Base-by-base conservation (phyloP, 2,888 invertebrate genomes). In the Drosophila merina region DNA sequence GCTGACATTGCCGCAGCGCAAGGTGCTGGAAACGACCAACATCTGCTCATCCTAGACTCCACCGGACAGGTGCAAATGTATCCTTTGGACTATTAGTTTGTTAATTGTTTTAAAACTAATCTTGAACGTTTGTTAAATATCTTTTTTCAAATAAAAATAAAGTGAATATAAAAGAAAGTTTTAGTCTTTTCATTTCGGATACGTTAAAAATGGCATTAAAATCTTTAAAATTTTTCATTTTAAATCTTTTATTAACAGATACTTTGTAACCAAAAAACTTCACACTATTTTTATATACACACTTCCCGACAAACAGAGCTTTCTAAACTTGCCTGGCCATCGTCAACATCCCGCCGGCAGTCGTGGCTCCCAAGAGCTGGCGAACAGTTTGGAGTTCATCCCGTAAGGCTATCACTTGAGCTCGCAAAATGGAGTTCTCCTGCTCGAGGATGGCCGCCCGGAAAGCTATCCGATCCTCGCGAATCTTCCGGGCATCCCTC, bases 391-490 rank as follows among this genome's bases (percentile, higher is more conserved):
- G 90, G 52, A 91, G 12, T 88, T 97, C 97, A 89, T 97, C 97
- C 1, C 96, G 92, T 1, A 97, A 90, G 0, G 96, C 96, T 0
- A 95, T 92, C 0, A 97, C 93, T 91, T 97, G 97, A 0, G 97
- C 96, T 33, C 96, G 93, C 4, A 97, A 92, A 7, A 97, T 94
- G 0, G 97, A 96, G 89, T 97, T 97, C 91, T 97, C 97, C 89
- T 97, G 97, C 88, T 97, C 97, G 26, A 97, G 91, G 59, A 96
- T 93, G 30, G 96, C 96, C 0, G 97, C 97, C 54, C 96, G 93
- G 88, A 97, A 93, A 0, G 97, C 97, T 79, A 97, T 95, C 94
- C 97, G 96, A 91, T 98, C 97, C 90, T 98, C 97, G 30, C 97
- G 93, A 51, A 96, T 94, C 90, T 97, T 95, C 26, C 98, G 93